A percentile compares a stretch with the other conserved stretches of the same genome.
These are phyloP conservation scores for Acanthurus lineatus DNA, from an alignment of 2,797 vertebrate genomes.

Conservation along the genomic window DNA sequence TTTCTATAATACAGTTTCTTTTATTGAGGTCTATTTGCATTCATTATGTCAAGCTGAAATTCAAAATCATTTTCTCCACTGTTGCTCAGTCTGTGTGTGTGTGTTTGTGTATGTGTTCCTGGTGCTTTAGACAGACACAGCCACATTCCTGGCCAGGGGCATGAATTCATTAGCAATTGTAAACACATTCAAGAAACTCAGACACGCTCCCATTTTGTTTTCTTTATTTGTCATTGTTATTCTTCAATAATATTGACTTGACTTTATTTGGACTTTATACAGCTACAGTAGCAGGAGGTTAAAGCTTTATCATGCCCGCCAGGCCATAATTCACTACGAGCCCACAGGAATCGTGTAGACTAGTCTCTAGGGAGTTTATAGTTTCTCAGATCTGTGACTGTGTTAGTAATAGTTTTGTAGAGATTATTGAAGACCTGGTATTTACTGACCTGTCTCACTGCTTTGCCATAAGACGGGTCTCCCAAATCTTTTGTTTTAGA, in stretches of 20 bases:
- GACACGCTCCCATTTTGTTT: background rate
- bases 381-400: slow-evolving; percentile 25
- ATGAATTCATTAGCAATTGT: slow-evolving; percentile 53
- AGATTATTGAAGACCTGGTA: background rate
- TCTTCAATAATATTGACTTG: background rate
- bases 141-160: slow-evolving; percentile 66
- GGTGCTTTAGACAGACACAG: slow-evolving; percentile 57
- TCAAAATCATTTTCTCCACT: slow-evolving; percentile 63
- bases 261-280: slow-evolving; percentile 4
- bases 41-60: slow-evolving; percentile 70
- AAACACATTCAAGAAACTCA: slow-evolving; percentile 21
- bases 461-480: background rate
- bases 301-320: slow-evolving; percentile 50
- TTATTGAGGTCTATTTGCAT: slow-evolving; percentile 62
- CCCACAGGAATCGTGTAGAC: slow-evolving; percentile 2
- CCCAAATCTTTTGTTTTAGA: background rate
- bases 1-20: slow-evolving; percentile 17
- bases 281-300: background rate
- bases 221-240: slow-evolving; percentile 1
- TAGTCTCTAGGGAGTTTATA: slow-evolving; percentile 15
- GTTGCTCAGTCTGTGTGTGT: slow-evolving; percentile 49
- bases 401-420: background rate
- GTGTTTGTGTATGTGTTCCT: slow-evolving; percentile 53
- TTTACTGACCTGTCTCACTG: background rate
- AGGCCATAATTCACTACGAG: slow-evolving; percentile 28